A percentile compares a stretch with the other conserved stretches of the same genome.
phyloP scores from a whole-genome alignment of 2,797 vertebrate genomes.

The Rhinophrynus dorsalis region DNA sequence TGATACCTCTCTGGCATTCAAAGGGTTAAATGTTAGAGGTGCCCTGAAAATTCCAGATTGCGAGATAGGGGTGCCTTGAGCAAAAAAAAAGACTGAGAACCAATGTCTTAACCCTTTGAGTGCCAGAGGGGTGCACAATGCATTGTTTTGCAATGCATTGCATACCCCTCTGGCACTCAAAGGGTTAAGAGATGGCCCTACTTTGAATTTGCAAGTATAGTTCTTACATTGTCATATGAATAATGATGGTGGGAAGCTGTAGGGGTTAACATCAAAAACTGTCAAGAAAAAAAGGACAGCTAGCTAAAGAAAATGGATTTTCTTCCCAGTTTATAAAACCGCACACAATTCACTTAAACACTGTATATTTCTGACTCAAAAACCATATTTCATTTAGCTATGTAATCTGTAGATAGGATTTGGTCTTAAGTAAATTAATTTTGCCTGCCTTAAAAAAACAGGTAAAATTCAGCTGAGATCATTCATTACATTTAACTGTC shows the following conservation, averaged over 20 bases:
- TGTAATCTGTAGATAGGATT: slow-evolving; percentile 38
- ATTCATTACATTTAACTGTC: slow-evolving; percentile 34
- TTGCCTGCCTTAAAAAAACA: slow-evolving; percentile 19
- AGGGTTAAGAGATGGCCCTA: too few species aligned
- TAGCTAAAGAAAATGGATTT: slow-evolving; percentile 34
- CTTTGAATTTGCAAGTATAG: not conserved
- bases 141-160: too few species aligned
- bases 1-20: too few species aligned
- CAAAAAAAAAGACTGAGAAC: too few species aligned
- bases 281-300: not conserved
- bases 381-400: slow-evolving; percentile 38
- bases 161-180: too few species aligned
- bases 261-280: slow-evolving; percentile 10
- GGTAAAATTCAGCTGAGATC: slow-evolving; percentile 28
- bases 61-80: too few species aligned
- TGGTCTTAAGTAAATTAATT: slow-evolving; percentile 35
- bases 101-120: too few species aligned
- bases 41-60: too few species aligned
- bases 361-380: slow-evolving; percentile 29
- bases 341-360: slow-evolving; percentile 43
- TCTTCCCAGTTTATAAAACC: slow-evolving; percentile 37
- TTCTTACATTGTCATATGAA: too few species aligned
- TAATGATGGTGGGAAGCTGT: not conserved
- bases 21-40: too few species aligned
- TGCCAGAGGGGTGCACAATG: too few species aligned